Evolutionary conservation across 2,113 vertebrate genomes (phyloP).

Genomic region (Ancistrus triradiatus): DNA sequence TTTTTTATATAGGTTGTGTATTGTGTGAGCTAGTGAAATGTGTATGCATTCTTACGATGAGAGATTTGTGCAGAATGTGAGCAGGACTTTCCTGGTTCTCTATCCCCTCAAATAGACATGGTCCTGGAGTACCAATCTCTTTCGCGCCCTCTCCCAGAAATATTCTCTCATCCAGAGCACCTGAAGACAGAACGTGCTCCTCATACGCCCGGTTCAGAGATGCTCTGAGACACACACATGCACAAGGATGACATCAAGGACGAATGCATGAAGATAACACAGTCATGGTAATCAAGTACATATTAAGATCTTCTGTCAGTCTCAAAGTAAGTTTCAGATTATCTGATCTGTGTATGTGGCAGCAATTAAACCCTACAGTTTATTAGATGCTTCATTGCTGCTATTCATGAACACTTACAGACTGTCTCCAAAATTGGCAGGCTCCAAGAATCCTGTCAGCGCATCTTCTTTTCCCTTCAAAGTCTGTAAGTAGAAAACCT

Average conservation of each 20-base stretch:
- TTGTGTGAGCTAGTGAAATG: too few species aligned
- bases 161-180: slow-evolving; percentile 86
- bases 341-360: background rate
- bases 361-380: background rate
- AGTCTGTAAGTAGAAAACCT: slow-evolving; percentile 77
- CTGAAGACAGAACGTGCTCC: slow-evolving; percentile 82
- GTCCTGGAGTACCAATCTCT: slow-evolving; percentile 80
- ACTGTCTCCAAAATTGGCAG: slow-evolving; percentile 87
- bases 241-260: background rate
- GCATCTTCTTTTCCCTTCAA: slow-evolving; percentile 87
- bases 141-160: slow-evolving; percentile 86
- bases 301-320: background rate
- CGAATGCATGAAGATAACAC: background rate
- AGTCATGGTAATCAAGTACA: background rate
- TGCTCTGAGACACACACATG: slow-evolving; percentile 62
- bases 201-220: slow-evolving; percentile 88
- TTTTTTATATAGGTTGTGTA: too few species aligned
- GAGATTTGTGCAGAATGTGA: slow-evolving; percentile 49
- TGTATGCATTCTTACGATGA: slow-evolving; percentile 60
- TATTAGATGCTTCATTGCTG: background rate
- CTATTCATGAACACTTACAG: slow-evolving; percentile 73
- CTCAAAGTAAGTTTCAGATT: too few species aligned
- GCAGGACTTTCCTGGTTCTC: slow-evolving; percentile 62
- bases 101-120: slow-evolving; percentile 66
- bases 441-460: slow-evolving; percentile 87